Evolutionary conservation across 2,888 invertebrate species (phyloP).

Genomic region (Pollenia griseotomentosa): DNA sequence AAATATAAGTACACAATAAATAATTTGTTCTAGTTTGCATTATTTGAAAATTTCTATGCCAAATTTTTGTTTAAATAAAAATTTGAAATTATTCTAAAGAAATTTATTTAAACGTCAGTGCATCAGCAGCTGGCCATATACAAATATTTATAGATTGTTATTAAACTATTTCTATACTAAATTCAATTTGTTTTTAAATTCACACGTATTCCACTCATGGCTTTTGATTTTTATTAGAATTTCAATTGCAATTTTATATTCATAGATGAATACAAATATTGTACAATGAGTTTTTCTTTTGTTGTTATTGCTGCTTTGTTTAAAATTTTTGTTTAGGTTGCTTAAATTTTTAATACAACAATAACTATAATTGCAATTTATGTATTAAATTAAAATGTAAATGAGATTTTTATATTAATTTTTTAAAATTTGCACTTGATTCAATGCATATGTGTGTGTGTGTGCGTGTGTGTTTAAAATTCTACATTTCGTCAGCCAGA

Average conservation of each 20-base stretch:
- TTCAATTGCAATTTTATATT: conserved; percentile 52
- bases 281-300: not conserved
- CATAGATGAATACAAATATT: conserved; percentile 18
- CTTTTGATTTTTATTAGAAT: conserved; percentile 48
- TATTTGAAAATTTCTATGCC: no score
- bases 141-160: no score
- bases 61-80: no score
- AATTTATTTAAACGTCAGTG: no score
- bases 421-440: not conserved
- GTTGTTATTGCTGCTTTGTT: conserved; percentile 15
- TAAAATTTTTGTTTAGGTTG: conserved; percentile 7
- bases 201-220: conserved; percentile 52
- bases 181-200: not conserved
- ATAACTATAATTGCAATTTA: not conserved
- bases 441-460: not conserved
- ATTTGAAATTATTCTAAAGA: no score
- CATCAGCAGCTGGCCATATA: no score
- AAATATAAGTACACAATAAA: no score
- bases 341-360: not conserved
- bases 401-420: not conserved
- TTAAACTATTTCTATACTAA: no score
- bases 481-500: no score
- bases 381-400: conserved; percentile 17
- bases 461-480: no score
- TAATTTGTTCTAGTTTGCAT: no score